Base-by-base conservation (phyloP, 37 sponge, comb jelly and placozoan species). In the Aplysina aerophoba region DNA sequence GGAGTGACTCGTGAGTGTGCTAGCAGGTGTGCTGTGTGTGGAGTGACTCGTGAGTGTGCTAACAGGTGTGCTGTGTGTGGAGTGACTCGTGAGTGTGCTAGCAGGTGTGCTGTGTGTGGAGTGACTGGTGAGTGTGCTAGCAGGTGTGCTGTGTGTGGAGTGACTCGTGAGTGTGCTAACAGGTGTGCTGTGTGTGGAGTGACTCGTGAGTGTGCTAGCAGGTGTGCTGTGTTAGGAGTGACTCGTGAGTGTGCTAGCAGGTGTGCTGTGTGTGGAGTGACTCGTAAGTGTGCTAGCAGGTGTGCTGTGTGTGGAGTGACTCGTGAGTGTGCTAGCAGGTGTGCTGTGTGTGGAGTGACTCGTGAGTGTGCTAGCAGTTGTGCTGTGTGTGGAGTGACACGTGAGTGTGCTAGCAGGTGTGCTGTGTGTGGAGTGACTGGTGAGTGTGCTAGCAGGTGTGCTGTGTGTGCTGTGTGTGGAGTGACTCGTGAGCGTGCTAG, bases 321-420 rank as follows among this genome's bases (percentile, higher is more conserved):
- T n/a, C n/a, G n/a, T n/a, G n/a, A n/a, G n/a, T n/a, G n/a, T n/a
- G n/a, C 28, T 89, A 25, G 56, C 80, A 64, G 87, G 78, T 80
- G 33, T n/a, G 62, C 57, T 55, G 24, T 37, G 22, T 21, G 17
- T 14, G 16, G 24, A n/a, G 33, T 6, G 65, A 33, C 19, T 59
- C 16, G 21, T 37, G 56, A 14, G 12, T 3, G n/a, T 27, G 63
- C 27, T 62, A 14, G 27, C 2, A 27, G 63, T 4, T 62, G n/a
- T 27, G 63, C 27, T n/a, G n/a, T n/a, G n/a, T n/a, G n/a, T n/a
- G n/a, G n/a, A n/a, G n/a, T n/a, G n/a, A n/a, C n/a, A n/a, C n/a
- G n/a, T n/a, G n/a, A n/a, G n/a, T n/a, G n/a, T n/a, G n/a, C 28
- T 89, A 25, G 56, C 80, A 64, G 87, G 78, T 80, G 33, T n/a